phyloP scores from a whole-genome alignment of 1,140 invertebrate species.

The Nasonia giraulti region DNA sequence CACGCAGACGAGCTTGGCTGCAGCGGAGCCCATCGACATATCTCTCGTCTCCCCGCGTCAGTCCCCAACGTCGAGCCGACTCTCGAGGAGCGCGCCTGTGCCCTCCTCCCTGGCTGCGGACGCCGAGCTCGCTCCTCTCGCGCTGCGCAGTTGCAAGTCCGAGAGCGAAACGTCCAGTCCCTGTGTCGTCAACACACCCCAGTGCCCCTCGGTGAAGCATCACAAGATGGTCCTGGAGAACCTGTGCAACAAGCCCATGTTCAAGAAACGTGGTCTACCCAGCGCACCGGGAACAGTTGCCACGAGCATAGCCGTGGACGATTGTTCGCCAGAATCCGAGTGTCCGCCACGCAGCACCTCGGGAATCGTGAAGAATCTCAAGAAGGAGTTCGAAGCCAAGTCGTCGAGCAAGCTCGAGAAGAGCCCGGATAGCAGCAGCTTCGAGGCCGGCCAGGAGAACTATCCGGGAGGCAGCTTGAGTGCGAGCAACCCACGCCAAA shows the following conservation, averaged over 20 bases:
- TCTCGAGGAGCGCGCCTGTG: conserved; percentile 80
- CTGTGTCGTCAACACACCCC: conserved; percentile 73
- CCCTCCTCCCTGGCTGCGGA: conserved; percentile 76
- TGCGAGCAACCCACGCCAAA: conserved; percentile 53
- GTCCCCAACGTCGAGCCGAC: conserved; percentile 57
- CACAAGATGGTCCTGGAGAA: conserved; percentile 78
- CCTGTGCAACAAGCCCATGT: conserved; percentile 70
- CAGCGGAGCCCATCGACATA: conserved; percentile 68
- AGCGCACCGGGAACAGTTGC: background rate
- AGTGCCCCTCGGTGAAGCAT: conserved; percentile 77
- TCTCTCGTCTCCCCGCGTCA: conserved; percentile 58
- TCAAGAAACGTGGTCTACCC: conserved; percentile 64
- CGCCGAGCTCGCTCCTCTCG: conserved; percentile 63
- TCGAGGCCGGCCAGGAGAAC: conserved; percentile 57
- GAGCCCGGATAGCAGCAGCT: conserved; percentile 62
- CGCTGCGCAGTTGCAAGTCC: conserved; percentile 68
- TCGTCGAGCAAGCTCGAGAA: conserved; percentile 72
- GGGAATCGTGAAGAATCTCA: conserved; percentile 86
- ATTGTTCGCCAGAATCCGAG: conserved; percentile 70
- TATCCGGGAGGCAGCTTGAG: conserved; percentile 25
- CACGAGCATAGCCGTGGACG: conserved; percentile 28
- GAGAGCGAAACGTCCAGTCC: conserved; percentile 72
- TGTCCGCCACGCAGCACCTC: conserved; percentile 69
- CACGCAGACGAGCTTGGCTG: conserved; percentile 44
- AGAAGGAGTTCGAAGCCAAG: conserved; percentile 90